phyloP scores from a whole-genome alignment of 2,888 invertebrate species.

The Orchesella flavescens region DNA sequence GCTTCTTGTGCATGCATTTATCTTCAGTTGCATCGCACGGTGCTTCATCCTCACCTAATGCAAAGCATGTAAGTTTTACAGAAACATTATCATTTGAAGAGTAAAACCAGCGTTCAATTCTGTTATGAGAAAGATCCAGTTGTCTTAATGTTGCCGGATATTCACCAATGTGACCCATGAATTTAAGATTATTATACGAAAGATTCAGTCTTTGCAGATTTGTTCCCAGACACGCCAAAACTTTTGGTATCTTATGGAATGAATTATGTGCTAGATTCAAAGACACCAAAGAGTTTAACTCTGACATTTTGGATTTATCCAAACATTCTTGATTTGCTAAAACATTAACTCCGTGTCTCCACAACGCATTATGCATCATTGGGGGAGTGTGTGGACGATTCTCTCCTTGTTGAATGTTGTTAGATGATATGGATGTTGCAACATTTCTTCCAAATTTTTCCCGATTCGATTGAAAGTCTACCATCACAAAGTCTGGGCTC shows the following conservation, averaged over 20 bases:
- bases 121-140: slow-evolving; percentile 93
- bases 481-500: slow-evolving; percentile 72
- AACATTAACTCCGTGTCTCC: slow-evolving; percentile 69
- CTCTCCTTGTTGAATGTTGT: slow-evolving; percentile 26
- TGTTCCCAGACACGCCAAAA: slow-evolving; percentile 92
- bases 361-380: slow-evolving; percentile 67
- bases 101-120: slow-evolving; percentile 85
- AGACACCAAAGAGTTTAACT: slow-evolving; percentile 64
- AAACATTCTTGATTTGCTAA: slow-evolving; percentile 67
- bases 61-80: slow-evolving; percentile 72
- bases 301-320: slow-evolving; percentile 57
- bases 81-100: slow-evolving; percentile 60
- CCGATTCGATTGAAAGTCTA: slow-evolving; percentile 69
- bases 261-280: slow-evolving; percentile 93
- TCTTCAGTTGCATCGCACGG: slow-evolving; percentile 73
- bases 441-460: slow-evolving; percentile 62
- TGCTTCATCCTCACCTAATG: slow-evolving; percentile 82
- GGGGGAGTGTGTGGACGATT: slow-evolving; percentile 58
- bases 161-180: slow-evolving; percentile 89
- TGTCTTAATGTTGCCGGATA: slow-evolving; percentile 92
- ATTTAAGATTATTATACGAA: slow-evolving; percentile 84
- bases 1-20: slow-evolving; percentile 85
- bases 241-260: slow-evolving; percentile 89
- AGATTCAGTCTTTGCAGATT: slow-evolving; percentile 90
- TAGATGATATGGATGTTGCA: slow-evolving; percentile 12